Base-by-base conservation (phyloP, 1,140 invertebrate genomes). In the Papilio aristodemus region DNA sequence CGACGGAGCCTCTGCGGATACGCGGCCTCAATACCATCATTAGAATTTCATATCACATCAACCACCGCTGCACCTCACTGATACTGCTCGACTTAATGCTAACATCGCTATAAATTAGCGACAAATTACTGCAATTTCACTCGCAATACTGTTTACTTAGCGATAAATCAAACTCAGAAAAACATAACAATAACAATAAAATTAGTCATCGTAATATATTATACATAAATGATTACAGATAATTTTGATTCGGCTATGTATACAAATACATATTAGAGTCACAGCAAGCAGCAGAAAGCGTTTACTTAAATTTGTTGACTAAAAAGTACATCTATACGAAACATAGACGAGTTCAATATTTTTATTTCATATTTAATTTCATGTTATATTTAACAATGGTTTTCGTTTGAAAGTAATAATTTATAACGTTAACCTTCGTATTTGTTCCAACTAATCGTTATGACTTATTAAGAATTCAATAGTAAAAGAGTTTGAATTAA, bases 1-100 rank as follows among this genome's bases (percentile, higher is more conserved):
- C 25, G 57, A 59, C 32, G 57, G n/a, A n/a, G n/a, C n/a, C n/a
- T n/a, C n/a, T n/a, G 27, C 25, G 14, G 32, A 14, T 59, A 32
- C 32, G 10, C 32, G 27, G 58, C 9, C 58, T 60, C 58, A 60
- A 60, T 60, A 25, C 25, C 7, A 4, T 37, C 14, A 60, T 60
- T 60, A 60, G 58, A 57, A 57, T 60, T 60, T 60, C 27, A 60
- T 60, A 60, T 37, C 58, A 32, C 58, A 60, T 58, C 54, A 32
- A 60, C 7, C 58, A 37, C 32, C 57, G 32, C 14, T 59, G 57
- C 57, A 60, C 27, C 13, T 59, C 11, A 60, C 13, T n/a, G n/a
- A 36, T 59, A 60, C 32, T 25, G 25, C 54, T 60, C 7, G 32
- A 27, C n/a, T 38, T 60, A 60, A 27, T n/a, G n/a, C n/a, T 43